These are phyloP conservation scores for Gryon sp. DNA, from an alignment of 1,140 invertebrate species.

Conservation along the genomic window DNA sequence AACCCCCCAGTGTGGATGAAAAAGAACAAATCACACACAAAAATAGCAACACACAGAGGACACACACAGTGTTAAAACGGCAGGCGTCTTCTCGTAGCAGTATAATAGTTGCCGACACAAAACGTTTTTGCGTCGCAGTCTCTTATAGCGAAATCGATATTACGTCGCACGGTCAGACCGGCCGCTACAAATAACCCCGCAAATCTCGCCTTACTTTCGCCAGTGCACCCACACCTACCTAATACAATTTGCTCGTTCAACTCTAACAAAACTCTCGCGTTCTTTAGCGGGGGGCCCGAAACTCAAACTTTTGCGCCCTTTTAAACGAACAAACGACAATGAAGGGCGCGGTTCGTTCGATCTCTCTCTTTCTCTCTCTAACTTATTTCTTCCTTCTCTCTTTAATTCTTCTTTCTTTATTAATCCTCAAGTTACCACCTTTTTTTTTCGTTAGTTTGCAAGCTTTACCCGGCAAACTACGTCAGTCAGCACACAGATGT, in stretches of 20 bases:
- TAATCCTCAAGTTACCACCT: no score
- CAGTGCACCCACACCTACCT: slow-evolving; percentile 44
- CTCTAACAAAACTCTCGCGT: no score
- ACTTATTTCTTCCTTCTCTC: no score
- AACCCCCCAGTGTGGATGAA: no score
- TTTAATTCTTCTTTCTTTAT: no score
- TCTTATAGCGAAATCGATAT: slow-evolving; percentile 68
- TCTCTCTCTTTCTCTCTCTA: neutral
- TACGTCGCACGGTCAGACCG: slow-evolving; percentile 36
- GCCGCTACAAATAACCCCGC: slow-evolving; percentile 39
- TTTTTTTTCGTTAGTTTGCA: no score
- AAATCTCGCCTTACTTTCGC: slow-evolving; percentile 6
- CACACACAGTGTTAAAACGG: neutral
- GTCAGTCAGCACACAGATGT: no score
- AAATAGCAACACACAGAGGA: slow-evolving; percentile 1
- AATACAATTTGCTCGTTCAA: neutral
- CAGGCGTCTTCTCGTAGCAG: neutral
- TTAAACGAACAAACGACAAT: neutral
- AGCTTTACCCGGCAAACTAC: no score
- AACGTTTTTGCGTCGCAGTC: slow-evolving; percentile 66
- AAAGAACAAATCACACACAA: no score
- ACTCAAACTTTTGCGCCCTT: neutral
- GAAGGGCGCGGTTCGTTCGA: slow-evolving; percentile 23
- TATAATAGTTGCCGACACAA: slow-evolving; percentile 29
- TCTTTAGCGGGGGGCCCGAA: no score